phyloP scores from a whole-genome alignment of 2,113 vertebrate species.

The Hippopotamus amphibius region DNA sequence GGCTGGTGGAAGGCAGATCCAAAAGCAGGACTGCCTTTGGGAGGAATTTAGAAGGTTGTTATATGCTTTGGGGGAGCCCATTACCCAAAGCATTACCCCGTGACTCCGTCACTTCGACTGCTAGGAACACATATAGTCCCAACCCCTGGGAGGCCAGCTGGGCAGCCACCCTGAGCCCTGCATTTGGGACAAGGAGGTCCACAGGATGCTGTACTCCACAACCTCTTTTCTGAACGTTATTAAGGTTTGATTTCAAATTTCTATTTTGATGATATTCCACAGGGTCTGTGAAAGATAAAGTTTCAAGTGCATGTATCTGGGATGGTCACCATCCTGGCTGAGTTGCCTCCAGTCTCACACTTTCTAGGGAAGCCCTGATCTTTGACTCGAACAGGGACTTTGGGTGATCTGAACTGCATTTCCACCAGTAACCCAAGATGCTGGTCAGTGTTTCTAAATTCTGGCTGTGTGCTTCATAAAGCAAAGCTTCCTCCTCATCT shows the following conservation, averaged over 20 bases:
- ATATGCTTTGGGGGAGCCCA: not conserved
- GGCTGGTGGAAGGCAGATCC: not conserved
- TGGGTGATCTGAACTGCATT: fast-evolving
- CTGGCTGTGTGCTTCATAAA: not conserved
- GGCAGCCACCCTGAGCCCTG: too few species aligned
- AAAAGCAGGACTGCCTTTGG: not conserved
- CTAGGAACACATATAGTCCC: not conserved
- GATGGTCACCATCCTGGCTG: not conserved
- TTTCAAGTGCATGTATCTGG: not conserved
- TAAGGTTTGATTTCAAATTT: not conserved
- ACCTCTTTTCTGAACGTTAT: not conserved
- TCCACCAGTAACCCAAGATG: not conserved
- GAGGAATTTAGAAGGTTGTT: not conserved
- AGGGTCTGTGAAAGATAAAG: not conserved
- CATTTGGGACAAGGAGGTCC: not conserved
- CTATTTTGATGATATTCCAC: not conserved
- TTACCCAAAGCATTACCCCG: too few species aligned
- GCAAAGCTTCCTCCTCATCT: not conserved
- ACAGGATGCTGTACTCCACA: not conserved
- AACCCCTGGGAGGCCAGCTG: not conserved
- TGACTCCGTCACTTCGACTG: not conserved
- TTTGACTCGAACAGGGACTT: not conserved
- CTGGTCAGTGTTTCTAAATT: not conserved
- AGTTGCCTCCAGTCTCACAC: not conserved
- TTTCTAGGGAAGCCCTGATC: not conserved